These are phyloP conservation scores for Delia radicum DNA, from an alignment of 1,140 invertebrate genomes.

Conservation along the genomic window DNA sequence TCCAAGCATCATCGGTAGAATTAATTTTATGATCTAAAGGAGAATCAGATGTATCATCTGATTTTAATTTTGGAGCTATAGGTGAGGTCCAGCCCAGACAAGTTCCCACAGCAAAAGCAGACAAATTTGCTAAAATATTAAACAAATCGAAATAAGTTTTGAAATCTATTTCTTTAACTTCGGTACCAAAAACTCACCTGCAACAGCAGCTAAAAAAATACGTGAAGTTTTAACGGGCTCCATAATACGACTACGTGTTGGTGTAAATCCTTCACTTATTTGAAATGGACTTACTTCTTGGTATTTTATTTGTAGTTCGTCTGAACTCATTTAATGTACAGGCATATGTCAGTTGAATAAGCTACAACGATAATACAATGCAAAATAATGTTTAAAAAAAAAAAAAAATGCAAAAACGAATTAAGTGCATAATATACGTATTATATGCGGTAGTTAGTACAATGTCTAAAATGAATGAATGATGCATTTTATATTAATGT, in stretches of 20 bases:
- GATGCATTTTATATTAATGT: slow-evolving; percentile 19
- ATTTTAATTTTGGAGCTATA: slow-evolving; percentile 62
- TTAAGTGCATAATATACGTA: neutral
- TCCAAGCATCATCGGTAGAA: slow-evolving; percentile 70
- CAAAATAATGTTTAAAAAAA: too few species aligned
- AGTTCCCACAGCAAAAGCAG: slow-evolving; percentile 66
- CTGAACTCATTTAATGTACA: slow-evolving; percentile 36
- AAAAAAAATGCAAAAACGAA: neutral
- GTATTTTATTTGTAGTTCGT: slow-evolving; percentile 34
- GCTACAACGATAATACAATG: neutral
- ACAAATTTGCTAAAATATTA: slow-evolving; percentile 64
- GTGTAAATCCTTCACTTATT: slow-evolving; percentile 40
- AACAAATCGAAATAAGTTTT: neutral
- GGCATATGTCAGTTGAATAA: slow-evolving; percentile 34
- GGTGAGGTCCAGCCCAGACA: slow-evolving; percentile 77
- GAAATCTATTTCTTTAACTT: too few species aligned
- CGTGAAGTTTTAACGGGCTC: slow-evolving; percentile 62
- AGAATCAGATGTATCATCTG: slow-evolving; percentile 52
- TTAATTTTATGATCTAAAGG: slow-evolving; percentile 56
- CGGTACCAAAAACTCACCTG: slow-evolving; percentile 59
- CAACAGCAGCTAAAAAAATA: slow-evolving; percentile 63
- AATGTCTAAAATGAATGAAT: neutral
- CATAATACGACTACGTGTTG: slow-evolving; percentile 55
- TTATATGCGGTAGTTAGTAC: neutral
- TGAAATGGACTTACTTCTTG: slow-evolving; percentile 51